A percentile compares a stretch with the other conserved stretches of the same genome.
Evolutionary conservation across 2,113 vertebrate species (phyloP).

Genomic region (Gopherus evgoodei): DNA sequence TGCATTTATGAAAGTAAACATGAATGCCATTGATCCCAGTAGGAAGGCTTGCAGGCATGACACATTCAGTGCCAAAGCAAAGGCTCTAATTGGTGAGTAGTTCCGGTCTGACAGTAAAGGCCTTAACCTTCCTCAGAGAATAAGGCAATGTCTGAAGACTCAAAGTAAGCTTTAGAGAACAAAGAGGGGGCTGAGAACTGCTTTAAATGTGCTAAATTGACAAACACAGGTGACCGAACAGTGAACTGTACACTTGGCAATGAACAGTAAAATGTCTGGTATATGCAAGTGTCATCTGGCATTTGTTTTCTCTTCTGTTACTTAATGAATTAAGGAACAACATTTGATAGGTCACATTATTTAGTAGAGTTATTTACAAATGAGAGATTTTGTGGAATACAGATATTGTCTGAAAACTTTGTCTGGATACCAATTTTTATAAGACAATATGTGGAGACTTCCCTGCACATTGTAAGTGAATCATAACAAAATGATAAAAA

Average conservation of each 20-base stretch:
- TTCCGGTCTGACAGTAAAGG: conserved; percentile 77
- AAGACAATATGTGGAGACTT: conserved; percentile 10
- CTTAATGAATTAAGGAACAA: conserved; percentile 67
- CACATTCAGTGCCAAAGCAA: conserved; percentile 79
- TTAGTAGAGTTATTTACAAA: conserved; percentile 47
- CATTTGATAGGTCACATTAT: conserved; percentile 53
- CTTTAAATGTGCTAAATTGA: conserved; percentile 73
- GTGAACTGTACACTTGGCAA: conserved; percentile 78
- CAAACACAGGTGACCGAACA: conserved; percentile 78
- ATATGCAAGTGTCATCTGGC: conserved; percentile 28
- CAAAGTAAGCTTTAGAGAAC: conserved; percentile 63
- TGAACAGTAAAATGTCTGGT: conserved; percentile 54
- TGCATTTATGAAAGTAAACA: conserved; percentile 60
- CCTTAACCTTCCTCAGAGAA: conserved; percentile 75
- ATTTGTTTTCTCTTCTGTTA: conserved; percentile 69
- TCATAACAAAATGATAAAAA: conserved; percentile 17
- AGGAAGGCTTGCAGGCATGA: conserved; percentile 72
- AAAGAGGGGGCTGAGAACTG: conserved; percentile 65
- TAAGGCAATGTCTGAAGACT: conserved; percentile 76
- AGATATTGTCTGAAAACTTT: conserved; percentile 20
- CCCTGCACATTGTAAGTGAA: neutral
- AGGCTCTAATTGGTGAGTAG: conserved; percentile 78
- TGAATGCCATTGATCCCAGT: conserved; percentile 69
- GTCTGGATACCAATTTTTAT: neutral
- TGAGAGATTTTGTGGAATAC: neutral